Evolutionary conservation across 2,888 invertebrate genomes (phyloP), one percentile per base, ranked within the genome.

Genomic region (Lycophotia porphyrea): DNA sequence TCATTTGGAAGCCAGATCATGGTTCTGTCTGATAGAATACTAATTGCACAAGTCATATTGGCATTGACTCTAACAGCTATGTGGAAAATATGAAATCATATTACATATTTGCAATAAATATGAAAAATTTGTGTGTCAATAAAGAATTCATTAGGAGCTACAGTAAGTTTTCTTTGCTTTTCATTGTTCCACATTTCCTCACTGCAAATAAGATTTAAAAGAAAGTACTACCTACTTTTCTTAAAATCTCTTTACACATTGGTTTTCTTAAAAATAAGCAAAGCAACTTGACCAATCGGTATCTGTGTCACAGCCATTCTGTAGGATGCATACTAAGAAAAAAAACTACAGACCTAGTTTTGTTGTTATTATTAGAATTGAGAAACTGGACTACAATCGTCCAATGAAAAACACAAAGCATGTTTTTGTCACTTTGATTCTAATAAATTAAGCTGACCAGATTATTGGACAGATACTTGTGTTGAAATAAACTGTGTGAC

Each of bases 341-440:
- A 91, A 91, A 92, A 91, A 91, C 87, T 87, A 82, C 80, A 92
- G 92, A 92, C 92, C 92, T 90, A 92, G 87, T 91, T 92, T 88
- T 83, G 69, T 82, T 87, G 80, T 87, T 92, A 92, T 89, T 87
- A 86, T 88, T 92, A 91, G 92, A 88, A 89, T 82, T 71, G 74
- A 85, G 85, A 87, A 84, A 78, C 78, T 71, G 78, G 82, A 81
- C 85, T 74, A 84, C 81, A 81, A 82, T 71, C 21, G 21, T 74
- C 55, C 27, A 73, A 72, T 66, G 71, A 88, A 85, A 80, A 82
- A 85, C 74, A 85, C 84, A 88, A 88, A 87, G 83, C 69, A 73
- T 78, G 44, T 76, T 78, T 84, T 84, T 84, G 75, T 76, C 70
- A 66, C 61, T 58, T 61, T 55, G 13, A 72, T 72, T 76, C n/a